A percentile compares a stretch with the other conserved stretches of the same genome.
Conservation (phyloP, 2,888 invertebrate species). For the Pimpla rufipes region DNA sequence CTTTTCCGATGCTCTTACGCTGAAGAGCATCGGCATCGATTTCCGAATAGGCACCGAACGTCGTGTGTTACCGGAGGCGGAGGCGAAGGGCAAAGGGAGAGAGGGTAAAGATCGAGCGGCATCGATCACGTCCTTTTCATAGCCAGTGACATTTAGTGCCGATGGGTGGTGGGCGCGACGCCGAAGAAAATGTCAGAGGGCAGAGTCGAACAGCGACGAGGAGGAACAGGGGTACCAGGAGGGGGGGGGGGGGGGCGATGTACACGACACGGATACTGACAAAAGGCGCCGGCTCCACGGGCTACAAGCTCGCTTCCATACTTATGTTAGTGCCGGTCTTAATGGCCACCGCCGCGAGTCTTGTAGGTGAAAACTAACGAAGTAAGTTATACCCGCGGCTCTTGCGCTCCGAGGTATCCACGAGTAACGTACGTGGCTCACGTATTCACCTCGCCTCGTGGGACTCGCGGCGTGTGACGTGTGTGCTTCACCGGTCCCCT, state of each 20-base stretch:
- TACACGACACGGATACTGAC: neutral
- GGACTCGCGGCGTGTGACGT: slow-evolving; percentile 52
- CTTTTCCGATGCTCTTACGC: neutral
- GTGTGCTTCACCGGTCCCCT: slow-evolving; percentile 50
- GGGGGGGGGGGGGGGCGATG: no score
- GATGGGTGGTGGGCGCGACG: slow-evolving; percentile 79
- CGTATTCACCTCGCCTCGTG: slow-evolving; percentile 54
- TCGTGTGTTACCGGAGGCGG: neutral
- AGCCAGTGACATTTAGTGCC: slow-evolving; percentile 79
- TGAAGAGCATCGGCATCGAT: neutral
- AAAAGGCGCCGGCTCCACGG: neutral
- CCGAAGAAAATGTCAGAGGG: slow-evolving; percentile 79
- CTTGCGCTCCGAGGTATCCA: slow-evolving; percentile 37
- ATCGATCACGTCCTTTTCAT: slow-evolving; percentile 80
- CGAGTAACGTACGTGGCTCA: slow-evolving; percentile 23
- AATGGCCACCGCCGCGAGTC: slow-evolving; percentile 68
- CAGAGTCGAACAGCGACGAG: slow-evolving; percentile 68
- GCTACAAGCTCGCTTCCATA: slow-evolving; percentile 23
- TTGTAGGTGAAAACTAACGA: slow-evolving; percentile 70
- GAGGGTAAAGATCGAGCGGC: slow-evolving; percentile 69
- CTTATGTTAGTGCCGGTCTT: slow-evolving; percentile 57
- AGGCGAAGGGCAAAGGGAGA: slow-evolving; percentile 38
- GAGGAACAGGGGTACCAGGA: no score
- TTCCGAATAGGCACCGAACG: no score
- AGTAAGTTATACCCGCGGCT: slow-evolving; percentile 69